Evolutionary conservation across 1,140 invertebrate genomes (phyloP).

Genomic region (Drosophila pachea): DNA sequence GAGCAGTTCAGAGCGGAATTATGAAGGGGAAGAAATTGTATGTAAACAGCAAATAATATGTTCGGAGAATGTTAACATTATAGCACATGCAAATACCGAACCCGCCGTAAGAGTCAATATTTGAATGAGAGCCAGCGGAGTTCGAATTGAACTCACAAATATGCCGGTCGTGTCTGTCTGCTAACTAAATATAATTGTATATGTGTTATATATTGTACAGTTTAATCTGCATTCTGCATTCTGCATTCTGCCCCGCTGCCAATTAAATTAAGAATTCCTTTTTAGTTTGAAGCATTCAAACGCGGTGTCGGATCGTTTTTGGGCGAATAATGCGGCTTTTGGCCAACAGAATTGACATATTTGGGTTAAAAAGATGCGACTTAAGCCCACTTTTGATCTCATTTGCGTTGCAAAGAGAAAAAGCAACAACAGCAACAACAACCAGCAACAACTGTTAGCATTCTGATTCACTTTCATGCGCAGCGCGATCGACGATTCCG

Average conservation of each 20-base stretch:
- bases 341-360: constrained; percentile 61
- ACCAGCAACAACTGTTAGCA: constrained; percentile 38
- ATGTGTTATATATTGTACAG: no score
- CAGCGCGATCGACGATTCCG: constrained; percentile 57
- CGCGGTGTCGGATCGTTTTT: constrained; percentile 7
- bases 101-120: no score
- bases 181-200: no score
- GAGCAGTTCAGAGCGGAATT: constrained; percentile 48
- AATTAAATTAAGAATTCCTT: constrained; percentile 16
- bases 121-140: no score
- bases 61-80: constrained; percentile 7
- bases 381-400: constrained; percentile 74
- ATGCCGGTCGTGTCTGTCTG: no score
- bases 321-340: constrained; percentile 34
- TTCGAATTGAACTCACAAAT: no score
- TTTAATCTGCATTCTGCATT: no score
- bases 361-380: constrained; percentile 74
- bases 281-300: constrained; percentile 12
- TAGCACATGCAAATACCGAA: constrained; percentile 22
- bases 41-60: constrained; percentile 43
- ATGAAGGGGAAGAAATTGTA: constrained; percentile 49
- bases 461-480: constrained; percentile 77
- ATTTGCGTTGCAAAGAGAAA: constrained; percentile 65
- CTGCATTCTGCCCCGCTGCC: constrained; percentile 3
- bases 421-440: constrained; percentile 24